A percentile compares a stretch with the other conserved stretches of the same genome.
Evolutionary conservation across 1,140 invertebrate species (phyloP).

Genomic region (Ditylenchus dipsaci): DNA sequence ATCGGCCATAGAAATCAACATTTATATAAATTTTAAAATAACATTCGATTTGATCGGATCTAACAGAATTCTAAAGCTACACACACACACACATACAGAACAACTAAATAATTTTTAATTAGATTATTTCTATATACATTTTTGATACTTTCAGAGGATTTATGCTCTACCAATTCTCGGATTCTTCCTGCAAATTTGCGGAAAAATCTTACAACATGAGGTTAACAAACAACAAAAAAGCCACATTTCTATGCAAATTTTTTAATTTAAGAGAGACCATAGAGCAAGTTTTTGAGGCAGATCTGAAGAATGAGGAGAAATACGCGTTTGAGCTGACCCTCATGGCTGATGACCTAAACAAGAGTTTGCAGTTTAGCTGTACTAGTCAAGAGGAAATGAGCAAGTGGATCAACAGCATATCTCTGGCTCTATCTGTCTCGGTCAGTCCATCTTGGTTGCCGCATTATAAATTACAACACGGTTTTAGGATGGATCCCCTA

Average conservation of each 20-base stretch:
- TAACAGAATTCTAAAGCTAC: no score
- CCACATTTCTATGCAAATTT: conserved; percentile 4
- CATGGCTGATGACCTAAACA: conserved; percentile 6
- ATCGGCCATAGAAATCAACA: no score
- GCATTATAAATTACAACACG: no score
- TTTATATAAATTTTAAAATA: no score
- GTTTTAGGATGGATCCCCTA: conserved; percentile 16
- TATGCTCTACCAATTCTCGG: conserved; percentile 34
- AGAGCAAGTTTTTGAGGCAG: conserved; percentile 26
- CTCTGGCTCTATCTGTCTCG: conserved; percentile 22
- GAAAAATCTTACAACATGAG: conserved; percentile 27
- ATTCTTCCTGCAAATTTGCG: conserved; percentile 37
- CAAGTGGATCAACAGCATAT: conserved; percentile 32
- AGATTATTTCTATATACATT: no score
- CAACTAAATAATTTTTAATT: no score
- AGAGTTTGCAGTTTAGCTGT: conserved; percentile 33
- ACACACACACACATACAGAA: no score
- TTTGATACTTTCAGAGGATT: conserved; percentile 25
- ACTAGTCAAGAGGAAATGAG: conserved; percentile 25
- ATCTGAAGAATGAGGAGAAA: conserved; percentile 33
- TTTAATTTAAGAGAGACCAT: conserved; percentile 26
- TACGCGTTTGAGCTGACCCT: conserved; percentile 35
- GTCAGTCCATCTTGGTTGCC: not conserved
- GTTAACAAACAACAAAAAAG: conserved; percentile 8
- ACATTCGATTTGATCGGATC: no score